phyloP scores from a whole-genome alignment of 2,113 vertebrate genomes.

The Gambusia affinis region DNA sequence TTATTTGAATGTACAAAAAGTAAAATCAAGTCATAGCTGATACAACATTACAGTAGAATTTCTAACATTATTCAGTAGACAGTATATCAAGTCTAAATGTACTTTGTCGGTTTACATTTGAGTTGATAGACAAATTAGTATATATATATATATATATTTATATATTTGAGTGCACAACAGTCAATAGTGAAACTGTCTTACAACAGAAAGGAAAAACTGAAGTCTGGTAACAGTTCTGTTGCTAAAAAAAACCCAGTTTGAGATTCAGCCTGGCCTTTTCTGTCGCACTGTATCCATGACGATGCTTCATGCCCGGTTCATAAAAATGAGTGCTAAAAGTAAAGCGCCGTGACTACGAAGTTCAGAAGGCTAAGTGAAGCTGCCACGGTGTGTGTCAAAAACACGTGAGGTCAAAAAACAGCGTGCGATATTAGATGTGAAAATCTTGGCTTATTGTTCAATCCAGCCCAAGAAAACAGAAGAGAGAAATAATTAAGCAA shows the following conservation, averaged over 20 bases:
- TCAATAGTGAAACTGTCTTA: constrained; percentile 81
- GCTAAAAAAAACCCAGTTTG: constrained; percentile 54
- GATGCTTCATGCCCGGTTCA: constrained; percentile 80
- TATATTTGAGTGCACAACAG: constrained; percentile 83
- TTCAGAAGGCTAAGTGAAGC: constrained; percentile 83
- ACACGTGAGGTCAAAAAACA: constrained; percentile 69
- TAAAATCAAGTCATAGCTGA: constrained; percentile 87
- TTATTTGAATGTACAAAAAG: constrained; percentile 82
- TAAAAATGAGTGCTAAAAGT: constrained; percentile 80
- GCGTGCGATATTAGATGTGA: constrained; percentile 86
- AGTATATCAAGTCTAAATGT: constrained; percentile 82
- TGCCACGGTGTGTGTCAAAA: constrained; percentile 81
- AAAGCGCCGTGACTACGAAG: constrained; percentile 82
- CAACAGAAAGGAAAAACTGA: constrained; percentile 74
- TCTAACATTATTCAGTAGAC: constrained; percentile 87
- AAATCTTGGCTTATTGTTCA: constrained; percentile 79
- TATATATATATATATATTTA: constrained; percentile 50
- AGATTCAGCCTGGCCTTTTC: constrained; percentile 61
- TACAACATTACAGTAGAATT: constrained; percentile 93
- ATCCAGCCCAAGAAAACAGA: constrained; percentile 75
- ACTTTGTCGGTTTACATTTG: constrained; percentile 78
- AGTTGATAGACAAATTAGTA: constrained; percentile 82
- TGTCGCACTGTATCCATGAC: constrained; percentile 72
- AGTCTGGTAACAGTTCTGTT: constrained; percentile 65
- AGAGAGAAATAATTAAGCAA: constrained; percentile 74